Evolutionary conservation across 2,888 invertebrate genomes (phyloP).

Genomic region (Andrena praecox): DNA sequence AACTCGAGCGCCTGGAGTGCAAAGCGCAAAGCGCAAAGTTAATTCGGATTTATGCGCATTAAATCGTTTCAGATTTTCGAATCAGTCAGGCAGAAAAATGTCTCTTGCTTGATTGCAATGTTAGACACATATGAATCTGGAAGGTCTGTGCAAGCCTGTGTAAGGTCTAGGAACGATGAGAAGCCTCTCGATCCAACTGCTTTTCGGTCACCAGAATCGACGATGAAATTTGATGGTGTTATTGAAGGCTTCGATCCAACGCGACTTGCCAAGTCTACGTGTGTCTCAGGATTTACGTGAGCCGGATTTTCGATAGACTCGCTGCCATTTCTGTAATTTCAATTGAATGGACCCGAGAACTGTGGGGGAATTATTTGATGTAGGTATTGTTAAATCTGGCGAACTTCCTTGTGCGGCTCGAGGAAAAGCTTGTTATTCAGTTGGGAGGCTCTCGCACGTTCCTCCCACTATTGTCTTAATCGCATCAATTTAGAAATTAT

Average conservation of each 20-base stretch:
- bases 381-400: constrained; percentile 11
- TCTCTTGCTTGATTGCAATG: too few species aligned
- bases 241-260: constrained; percentile 34
- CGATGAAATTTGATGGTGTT: constrained; percentile 55
- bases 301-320: constrained; percentile 34
- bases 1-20: not conserved
- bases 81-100: not conserved
- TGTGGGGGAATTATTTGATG: constrained; percentile 14
- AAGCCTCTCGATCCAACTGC: constrained; percentile 2
- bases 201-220: constrained; percentile 10
- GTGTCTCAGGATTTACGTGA: constrained; percentile 58
- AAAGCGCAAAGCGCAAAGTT: not conserved
- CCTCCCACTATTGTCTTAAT: not conserved
- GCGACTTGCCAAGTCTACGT: constrained; percentile 43
- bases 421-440: not conserved
- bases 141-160: too few species aligned
- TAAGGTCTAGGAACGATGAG: not conserved
- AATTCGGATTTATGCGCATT: constrained; percentile 3
- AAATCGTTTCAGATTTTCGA: not conserved
- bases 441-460: not conserved
- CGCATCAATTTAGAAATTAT: too few species aligned
- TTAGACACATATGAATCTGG: too few species aligned
- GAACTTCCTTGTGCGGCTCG: not conserved
- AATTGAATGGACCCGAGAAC: constrained; percentile 35
- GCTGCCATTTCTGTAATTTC: constrained; percentile 47